Percentiles rank a stretch among this genome's conserved stretches.
Evolutionary conservation across 2,113 vertebrate species (phyloP).

Genomic region (Takifugu bimaculatus): DNA sequence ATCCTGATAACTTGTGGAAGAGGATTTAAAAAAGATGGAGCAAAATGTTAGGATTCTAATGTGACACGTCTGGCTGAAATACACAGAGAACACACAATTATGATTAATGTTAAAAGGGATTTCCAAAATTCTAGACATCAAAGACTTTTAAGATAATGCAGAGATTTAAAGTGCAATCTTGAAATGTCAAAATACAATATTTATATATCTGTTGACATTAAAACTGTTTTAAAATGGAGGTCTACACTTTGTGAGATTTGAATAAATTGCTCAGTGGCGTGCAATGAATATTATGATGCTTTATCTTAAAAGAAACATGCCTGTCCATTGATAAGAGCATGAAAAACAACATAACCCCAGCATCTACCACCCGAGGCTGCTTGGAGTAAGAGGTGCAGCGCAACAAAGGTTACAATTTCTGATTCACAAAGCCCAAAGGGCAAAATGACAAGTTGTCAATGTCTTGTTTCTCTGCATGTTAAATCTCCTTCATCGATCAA

Average conservation of each 20-base stretch:
- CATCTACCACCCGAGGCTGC: conserved; percentile 9
- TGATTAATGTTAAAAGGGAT: no score
- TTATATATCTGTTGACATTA: no score
- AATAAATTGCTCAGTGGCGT: background rate
- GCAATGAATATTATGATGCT: background rate
- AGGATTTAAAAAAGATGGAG: no score
- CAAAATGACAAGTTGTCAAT: conserved; percentile 67
- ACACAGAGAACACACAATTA: no score
- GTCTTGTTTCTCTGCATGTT: conserved; percentile 45
- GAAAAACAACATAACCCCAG: background rate
- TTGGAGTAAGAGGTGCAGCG: conserved; percentile 9
- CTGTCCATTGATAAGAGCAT: conserved; percentile 7
- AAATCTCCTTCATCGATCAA: conserved; percentile 41
- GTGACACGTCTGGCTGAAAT: no score
- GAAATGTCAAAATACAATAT: no score
- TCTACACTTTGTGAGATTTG: background rate
- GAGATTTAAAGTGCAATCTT: no score
- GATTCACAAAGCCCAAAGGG: conserved; percentile 50
- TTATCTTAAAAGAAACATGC: background rate
- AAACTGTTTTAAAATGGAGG: background rate
- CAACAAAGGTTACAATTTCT: conserved; percentile 44
- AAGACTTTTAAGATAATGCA: no score
- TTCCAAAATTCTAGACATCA: no score
- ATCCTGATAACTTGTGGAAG: no score
- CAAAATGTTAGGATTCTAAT: no score